Percentiles rank a stretch among this genome's conserved stretches.
Evolutionary conservation across 2,888 invertebrate genomes (phyloP).

Genomic region (Linnaemya tessellans): DNA sequence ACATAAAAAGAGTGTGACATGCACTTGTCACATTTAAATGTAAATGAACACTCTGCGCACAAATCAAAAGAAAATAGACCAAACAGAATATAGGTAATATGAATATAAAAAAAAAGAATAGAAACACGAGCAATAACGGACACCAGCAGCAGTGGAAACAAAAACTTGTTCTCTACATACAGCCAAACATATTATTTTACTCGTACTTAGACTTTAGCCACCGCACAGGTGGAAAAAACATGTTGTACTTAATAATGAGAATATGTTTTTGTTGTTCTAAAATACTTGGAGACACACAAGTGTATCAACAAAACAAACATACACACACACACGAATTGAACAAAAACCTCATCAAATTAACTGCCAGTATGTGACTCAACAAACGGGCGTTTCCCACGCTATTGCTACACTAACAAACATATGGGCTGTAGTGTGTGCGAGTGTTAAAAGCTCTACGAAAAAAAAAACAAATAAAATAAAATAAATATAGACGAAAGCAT

Average conservation of each 20-base stretch:
- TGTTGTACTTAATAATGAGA: slow-evolving; percentile 45
- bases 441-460: slow-evolving; percentile 34
- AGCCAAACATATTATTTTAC: slow-evolving; percentile 22
- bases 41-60: slow-evolving; percentile 27
- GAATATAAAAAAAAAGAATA: neutral
- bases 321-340: slow-evolving; percentile 1
- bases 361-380: slow-evolving; percentile 71
- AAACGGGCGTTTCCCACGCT: slow-evolving; percentile 75
- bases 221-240: slow-evolving; percentile 65
- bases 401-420: slow-evolving; percentile 24
- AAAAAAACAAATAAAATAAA: slow-evolving; percentile 7
- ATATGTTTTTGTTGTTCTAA: slow-evolving; percentile 12
- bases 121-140: neutral
- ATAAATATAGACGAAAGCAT: neutral
- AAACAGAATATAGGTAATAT: neutral
- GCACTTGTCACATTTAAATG: slow-evolving; percentile 63
- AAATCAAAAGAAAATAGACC: neutral
- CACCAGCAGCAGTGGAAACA: neutral
- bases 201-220: slow-evolving; percentile 56
- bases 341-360: slow-evolving; percentile 65
- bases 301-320: slow-evolving; percentile 10
- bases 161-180: slow-evolving; percentile 34
- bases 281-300: slow-evolving; percentile 29
- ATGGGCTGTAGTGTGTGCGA: neutral
- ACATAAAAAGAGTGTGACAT: slow-evolving; percentile 61